A percentile compares a stretch with the other conserved stretches of the same genome.
Evolutionary conservation across 2,113 vertebrate species (phyloP).

Genomic region (Antennarius striatus): DNA sequence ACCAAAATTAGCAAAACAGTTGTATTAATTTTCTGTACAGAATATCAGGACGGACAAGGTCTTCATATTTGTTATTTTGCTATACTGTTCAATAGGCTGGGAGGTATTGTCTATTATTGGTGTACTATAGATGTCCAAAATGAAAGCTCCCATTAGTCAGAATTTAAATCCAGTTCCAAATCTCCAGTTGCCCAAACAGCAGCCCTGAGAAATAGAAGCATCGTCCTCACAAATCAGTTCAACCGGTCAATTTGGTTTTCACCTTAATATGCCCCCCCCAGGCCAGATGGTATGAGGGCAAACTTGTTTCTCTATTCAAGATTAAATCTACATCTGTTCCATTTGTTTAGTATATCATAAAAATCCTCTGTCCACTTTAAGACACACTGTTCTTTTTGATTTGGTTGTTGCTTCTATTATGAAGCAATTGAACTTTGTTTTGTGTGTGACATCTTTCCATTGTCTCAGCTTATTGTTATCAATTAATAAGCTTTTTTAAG

Average conservation of each 20-base stretch:
- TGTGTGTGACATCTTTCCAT: conserved; percentile 63
- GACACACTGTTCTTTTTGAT: conserved; percentile 29
- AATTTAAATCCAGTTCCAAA: conserved; percentile 48
- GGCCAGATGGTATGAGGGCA: conserved; percentile 75
- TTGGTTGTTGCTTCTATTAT: conserved; percentile 37
- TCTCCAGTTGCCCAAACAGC: conserved; percentile 40
- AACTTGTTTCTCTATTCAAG: conserved; percentile 70
- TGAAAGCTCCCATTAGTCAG: conserved; percentile 58
- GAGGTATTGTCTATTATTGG: conserved; percentile 12
- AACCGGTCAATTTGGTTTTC: conserved; percentile 65
- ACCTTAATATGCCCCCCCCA: conserved; percentile 58
- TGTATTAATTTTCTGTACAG: conserved; percentile 4
- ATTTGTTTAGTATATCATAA: conserved; percentile 72
- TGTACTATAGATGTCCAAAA: conserved; percentile 27
- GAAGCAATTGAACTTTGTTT: conserved; percentile 49
- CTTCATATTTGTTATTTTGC: conserved; percentile 13
- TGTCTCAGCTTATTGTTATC: conserved; percentile 66
- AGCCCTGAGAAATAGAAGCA: conserved; percentile 30
- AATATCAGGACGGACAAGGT: conserved; percentile 12
- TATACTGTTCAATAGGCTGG: conserved; percentile 26
- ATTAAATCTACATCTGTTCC: conserved; percentile 66
- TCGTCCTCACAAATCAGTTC: conserved; percentile 59
- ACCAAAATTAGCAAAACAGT: too few relatives aligned
- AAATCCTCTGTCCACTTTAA: conserved; percentile 56
- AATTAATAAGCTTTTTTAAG: conserved; percentile 62